A percentile compares a stretch with the other conserved stretches of the same genome.
Conservation (phyloP, 2,113 vertebrate genomes). For the Prionailurus bengalensis region DNA sequence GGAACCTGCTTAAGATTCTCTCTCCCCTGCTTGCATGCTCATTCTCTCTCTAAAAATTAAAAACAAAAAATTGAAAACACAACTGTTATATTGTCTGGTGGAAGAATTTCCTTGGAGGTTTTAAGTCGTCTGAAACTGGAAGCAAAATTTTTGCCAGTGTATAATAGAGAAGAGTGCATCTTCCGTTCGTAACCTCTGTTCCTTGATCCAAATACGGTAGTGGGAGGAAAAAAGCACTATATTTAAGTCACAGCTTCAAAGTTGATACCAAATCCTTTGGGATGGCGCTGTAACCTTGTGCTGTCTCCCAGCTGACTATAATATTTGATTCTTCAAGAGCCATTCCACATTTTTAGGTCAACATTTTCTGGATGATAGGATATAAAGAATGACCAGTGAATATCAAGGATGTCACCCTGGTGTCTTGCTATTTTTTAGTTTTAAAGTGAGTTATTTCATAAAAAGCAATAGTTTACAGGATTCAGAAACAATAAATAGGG, state of each 20-base stretch:
- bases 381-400: neutral
- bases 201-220: neutral
- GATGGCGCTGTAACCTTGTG: neutral
- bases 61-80: too few relatives aligned
- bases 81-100: neutral
- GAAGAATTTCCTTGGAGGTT: neutral
- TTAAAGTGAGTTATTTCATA: neutral
- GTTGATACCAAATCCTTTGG: neutral
- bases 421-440: neutral
- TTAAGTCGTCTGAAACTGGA: neutral
- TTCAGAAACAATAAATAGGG: neutral
- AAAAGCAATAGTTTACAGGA: neutral
- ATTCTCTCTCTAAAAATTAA: too few relatives aligned
- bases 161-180: neutral
- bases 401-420: neutral
- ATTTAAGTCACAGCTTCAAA: neutral
- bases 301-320: neutral
- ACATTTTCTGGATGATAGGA: neutral
- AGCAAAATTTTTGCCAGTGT: neutral
- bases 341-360: neutral
- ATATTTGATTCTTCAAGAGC: neutral
- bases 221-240: neutral
- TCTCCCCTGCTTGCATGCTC: too few relatives aligned
- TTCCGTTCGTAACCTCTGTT: neutral
- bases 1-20: too few relatives aligned